Evolutionary conservation across 2,797 vertebrate genomes (phyloP).

Genomic region (Otus scops): DNA sequence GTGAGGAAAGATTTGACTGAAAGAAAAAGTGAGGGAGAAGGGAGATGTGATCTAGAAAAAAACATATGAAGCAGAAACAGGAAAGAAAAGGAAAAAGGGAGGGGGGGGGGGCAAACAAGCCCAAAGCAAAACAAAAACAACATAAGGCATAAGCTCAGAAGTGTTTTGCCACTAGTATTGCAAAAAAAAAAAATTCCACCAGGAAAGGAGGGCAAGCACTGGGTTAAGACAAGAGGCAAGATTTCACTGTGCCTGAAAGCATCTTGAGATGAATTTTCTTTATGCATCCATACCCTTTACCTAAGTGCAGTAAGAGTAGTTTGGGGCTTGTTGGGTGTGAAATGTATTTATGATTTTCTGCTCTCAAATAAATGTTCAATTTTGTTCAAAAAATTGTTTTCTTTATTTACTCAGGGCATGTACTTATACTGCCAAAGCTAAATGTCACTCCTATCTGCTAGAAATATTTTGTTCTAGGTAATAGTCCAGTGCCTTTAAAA

Average conservation of each 20-base stretch:
- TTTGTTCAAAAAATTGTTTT: conserved; percentile 24
- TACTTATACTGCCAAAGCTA: not conserved
- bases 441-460: conserved; percentile 17
- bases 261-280: not conserved
- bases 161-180: not conserved
- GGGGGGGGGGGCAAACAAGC: accelerated
- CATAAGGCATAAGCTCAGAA: not conserved
- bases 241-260: not conserved
- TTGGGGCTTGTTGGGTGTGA: not conserved
- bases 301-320: not conserved
- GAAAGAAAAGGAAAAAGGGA: not conserved
- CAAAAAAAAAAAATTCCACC: not conserved
- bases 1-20: not conserved
- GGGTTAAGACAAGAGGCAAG: not conserved
- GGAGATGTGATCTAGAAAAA: not conserved
- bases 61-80: not conserved
- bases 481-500: conserved; percentile 36
- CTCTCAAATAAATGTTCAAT: not conserved
- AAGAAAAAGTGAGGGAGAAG: not conserved
- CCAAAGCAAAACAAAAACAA: not conserved
- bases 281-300: not conserved
- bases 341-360: conserved; percentile 23
- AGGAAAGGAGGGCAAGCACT: not conserved
- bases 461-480: conserved; percentile 21
- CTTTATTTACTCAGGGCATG: not conserved